These are phyloP conservation scores for Chaetodon trifascialis DNA, from an alignment of 2,113 vertebrate genomes.

Conservation along the genomic window DNA sequence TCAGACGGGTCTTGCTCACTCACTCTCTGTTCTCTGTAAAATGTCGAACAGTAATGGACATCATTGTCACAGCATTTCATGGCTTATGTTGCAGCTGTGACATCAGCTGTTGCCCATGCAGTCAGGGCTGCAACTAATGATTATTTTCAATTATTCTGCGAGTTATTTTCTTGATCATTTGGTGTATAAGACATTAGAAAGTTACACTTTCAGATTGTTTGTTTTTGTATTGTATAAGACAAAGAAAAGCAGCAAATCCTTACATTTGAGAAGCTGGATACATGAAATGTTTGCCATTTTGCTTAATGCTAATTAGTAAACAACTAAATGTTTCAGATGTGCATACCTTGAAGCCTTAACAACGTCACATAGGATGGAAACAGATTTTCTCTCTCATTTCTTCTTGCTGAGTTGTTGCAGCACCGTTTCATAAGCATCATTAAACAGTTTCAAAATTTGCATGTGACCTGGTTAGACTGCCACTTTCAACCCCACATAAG, in stretches of 20 bases:
- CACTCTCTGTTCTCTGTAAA: slow-evolving; percentile 25
- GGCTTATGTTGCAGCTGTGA: neutral
- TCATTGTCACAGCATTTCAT: neutral
- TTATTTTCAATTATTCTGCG: neutral
- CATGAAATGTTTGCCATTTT: neutral
- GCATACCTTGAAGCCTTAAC: neutral
- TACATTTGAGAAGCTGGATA: neutral
- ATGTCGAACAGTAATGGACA: slow-evolving; percentile 6
- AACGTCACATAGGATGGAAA: neutral
- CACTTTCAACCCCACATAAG: no score
- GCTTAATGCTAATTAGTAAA: no score
- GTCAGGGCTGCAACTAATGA: neutral
- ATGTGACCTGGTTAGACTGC: neutral
- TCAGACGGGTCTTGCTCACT: slow-evolving; percentile 16
- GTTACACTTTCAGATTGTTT: neutral
- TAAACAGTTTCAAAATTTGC: neutral
- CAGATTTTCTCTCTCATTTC: neutral
- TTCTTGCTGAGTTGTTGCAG: neutral
- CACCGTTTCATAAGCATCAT: neutral
- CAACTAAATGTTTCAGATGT: neutral
- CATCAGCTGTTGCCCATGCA: neutral
- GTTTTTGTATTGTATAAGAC: neutral
- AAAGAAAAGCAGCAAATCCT: neutral
- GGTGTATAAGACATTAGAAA: neutral
- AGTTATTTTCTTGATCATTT: neutral